A percentile compares a stretch with the other conserved stretches of the same genome.
Evolutionary conservation across 2,888 invertebrate species (phyloP).

Genomic region (Andrena hattorfiana): DNA sequence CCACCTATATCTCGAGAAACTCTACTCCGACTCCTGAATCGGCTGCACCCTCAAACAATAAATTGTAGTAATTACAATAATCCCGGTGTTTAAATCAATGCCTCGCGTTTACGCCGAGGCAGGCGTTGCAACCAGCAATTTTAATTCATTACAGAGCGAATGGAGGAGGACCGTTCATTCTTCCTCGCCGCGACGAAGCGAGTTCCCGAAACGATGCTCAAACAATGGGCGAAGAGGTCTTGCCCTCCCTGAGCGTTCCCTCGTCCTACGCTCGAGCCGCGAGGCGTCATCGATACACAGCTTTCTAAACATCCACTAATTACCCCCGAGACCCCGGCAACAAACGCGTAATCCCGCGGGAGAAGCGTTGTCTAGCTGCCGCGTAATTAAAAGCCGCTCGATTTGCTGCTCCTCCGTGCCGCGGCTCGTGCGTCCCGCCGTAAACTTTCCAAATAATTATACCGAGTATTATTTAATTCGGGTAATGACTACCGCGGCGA

Average conservation of each 20-base stretch:
- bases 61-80: slow-evolving; percentile 83
- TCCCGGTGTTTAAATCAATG: slow-evolving; percentile 77
- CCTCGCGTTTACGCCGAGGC: slow-evolving; percentile 76
- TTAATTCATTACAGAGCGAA: slow-evolving; percentile 76
- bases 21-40: slow-evolving; percentile 5
- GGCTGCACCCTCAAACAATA: slow-evolving; percentile 73
- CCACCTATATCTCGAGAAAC: slow-evolving; percentile 27
- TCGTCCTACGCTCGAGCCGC: background rate
- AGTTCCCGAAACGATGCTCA: slow-evolving; percentile 56
- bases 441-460: slow-evolving; percentile 71
- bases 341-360: slow-evolving; percentile 43
- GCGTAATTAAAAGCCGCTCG: slow-evolving; percentile 61
- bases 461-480: slow-evolving; percentile 65
- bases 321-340: slow-evolving; percentile 28
- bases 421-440: slow-evolving; percentile 24
- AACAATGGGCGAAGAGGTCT: slow-evolving; percentile 30
- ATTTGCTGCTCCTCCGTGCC: slow-evolving; percentile 30
- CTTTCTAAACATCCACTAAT: slow-evolving; percentile 61
- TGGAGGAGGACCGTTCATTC: slow-evolving; percentile 49
- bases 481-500: slow-evolving; percentile 59
- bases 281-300: slow-evolving; percentile 44
- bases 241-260: slow-evolving; percentile 1
- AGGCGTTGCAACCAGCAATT: slow-evolving; percentile 70
- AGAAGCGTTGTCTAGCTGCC: slow-evolving; percentile 34
- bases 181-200: slow-evolving; percentile 71